phyloP scores from a whole-genome alignment of 2,797 vertebrate species.

The Clarias platycephalus region DNA sequence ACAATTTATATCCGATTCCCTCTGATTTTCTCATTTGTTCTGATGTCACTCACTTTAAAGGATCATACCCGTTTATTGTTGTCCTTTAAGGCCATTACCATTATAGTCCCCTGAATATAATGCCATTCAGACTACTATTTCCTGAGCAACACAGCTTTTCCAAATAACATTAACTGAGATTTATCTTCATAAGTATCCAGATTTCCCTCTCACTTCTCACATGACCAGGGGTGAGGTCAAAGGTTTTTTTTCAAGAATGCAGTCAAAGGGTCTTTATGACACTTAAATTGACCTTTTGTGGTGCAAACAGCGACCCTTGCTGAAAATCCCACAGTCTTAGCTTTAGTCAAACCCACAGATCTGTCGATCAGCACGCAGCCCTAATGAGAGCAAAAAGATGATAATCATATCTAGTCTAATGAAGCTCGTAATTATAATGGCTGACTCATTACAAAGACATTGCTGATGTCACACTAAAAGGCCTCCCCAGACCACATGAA shows the following conservation, averaged over 20 bases:
- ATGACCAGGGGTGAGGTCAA: slow-evolving; percentile 49
- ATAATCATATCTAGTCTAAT: slow-evolving; percentile 51
- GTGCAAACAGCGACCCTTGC: slow-evolving; percentile 21
- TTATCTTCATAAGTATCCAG: slow-evolving; percentile 23
- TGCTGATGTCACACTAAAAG: slow-evolving; percentile 13
- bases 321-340: slow-evolving; percentile 24
- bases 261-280: slow-evolving; percentile 52
- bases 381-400: slow-evolving; percentile 34
- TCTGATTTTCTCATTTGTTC: neutral
- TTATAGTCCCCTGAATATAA: slow-evolving; percentile 22
- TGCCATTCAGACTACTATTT: slow-evolving; percentile 23
- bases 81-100: slow-evolving; percentile 26
- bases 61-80: slow-evolving; percentile 1
- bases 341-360: slow-evolving; percentile 25
- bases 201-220: slow-evolving; percentile 17
- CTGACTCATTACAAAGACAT: slow-evolving; percentile 35
- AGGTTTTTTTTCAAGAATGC: slow-evolving; percentile 41
- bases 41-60: slow-evolving; percentile 28
- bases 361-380: slow-evolving; percentile 34
- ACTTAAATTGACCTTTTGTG: slow-evolving; percentile 60
- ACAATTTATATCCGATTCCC: neutral
- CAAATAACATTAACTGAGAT: slow-evolving; percentile 21
- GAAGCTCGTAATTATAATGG: slow-evolving; percentile 53
- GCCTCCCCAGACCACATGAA: slow-evolving; percentile 46
- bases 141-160: slow-evolving; percentile 7